These are phyloP conservation scores for Capitulum mitella DNA, from an alignment of 2,888 invertebrate species.

Conservation along the genomic window DNA sequence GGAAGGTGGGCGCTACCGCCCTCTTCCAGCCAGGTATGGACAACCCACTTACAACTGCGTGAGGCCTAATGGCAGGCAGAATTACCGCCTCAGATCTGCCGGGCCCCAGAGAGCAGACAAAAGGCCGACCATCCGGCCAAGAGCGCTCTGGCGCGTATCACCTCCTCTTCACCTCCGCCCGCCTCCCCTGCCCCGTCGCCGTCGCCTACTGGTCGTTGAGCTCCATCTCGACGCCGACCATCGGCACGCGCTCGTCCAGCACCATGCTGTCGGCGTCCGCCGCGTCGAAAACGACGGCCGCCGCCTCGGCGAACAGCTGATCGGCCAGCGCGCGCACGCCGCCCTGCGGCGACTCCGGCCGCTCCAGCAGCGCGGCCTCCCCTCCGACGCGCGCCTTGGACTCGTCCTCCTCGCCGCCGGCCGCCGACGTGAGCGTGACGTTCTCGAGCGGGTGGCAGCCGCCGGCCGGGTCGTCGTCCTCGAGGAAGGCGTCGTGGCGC, in stretches of 20 bases:
- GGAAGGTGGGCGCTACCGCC: too few relatives aligned
- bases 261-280: neutral
- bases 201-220: slow-evolving; percentile 2
- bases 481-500: slow-evolving; percentile 15
- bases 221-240: slow-evolving; percentile 7
- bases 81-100: too few relatives aligned
- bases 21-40: too few relatives aligned
- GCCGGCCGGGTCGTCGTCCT: neutral
- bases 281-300: neutral
- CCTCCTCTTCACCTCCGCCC: too few relatives aligned
- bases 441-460: neutral
- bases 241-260: neutral
- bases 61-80: too few relatives aligned
- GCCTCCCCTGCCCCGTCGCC: neutral
- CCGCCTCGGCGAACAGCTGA: slow-evolving; percentile 20
- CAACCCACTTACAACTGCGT: too few relatives aligned
- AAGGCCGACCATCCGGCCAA: too few relatives aligned
- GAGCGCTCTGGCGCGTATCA: too few relatives aligned
- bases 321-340: neutral
- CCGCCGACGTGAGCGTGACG: neutral
- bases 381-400: too few relatives aligned
- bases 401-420: neutral
- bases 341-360: neutral
- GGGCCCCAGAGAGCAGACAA: too few relatives aligned
- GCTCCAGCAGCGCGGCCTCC: neutral